These are phyloP conservation scores for Villa cingulata DNA, from an alignment of 2,888 invertebrate species.

Conservation along the genomic window DNA sequence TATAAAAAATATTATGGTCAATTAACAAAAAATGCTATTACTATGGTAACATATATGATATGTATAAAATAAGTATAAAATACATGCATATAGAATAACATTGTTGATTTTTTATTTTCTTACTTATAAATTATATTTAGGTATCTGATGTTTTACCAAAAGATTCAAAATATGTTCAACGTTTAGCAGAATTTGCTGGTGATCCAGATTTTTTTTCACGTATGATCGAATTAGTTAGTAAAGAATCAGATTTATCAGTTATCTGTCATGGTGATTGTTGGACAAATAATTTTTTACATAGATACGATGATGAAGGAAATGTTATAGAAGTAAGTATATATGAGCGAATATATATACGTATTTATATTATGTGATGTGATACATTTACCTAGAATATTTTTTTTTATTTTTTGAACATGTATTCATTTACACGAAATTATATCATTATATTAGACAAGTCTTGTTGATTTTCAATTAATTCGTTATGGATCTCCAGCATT, in stretches of 20 bases:
- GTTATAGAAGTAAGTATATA: conserved; percentile 38
- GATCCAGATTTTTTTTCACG: conserved; percentile 50
- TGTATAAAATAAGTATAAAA: too few species aligned
- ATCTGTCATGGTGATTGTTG: conserved; percentile 64
- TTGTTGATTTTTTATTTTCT: too few species aligned
- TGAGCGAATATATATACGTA: too few species aligned
- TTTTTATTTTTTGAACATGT: neutral
- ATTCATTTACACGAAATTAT: neutral
- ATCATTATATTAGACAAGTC: conserved; percentile 41
- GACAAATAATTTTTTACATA: conserved; percentile 59
- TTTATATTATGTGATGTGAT: neutral
- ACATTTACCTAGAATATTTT: neutral
- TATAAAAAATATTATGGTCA: conserved; percentile 54
- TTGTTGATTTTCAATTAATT: conserved; percentile 57
- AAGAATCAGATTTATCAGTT: conserved; percentile 50
- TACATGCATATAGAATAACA: too few species aligned
- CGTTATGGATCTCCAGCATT: conserved; percentile 56
- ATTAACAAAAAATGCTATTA: conserved; percentile 48
- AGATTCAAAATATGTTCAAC: conserved; percentile 41
- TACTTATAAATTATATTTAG: conserved; percentile 10
- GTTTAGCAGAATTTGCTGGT: conserved; percentile 46
- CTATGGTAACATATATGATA: too few species aligned
- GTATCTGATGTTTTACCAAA: conserved; percentile 29
- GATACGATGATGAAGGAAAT: conserved; percentile 39
- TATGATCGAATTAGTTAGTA: conserved; percentile 50